Evolutionary conservation across 2,113 vertebrate genomes (phyloP), one percentile per base, ranked within the genome.

Genomic region (Ailurus styani): DNA sequence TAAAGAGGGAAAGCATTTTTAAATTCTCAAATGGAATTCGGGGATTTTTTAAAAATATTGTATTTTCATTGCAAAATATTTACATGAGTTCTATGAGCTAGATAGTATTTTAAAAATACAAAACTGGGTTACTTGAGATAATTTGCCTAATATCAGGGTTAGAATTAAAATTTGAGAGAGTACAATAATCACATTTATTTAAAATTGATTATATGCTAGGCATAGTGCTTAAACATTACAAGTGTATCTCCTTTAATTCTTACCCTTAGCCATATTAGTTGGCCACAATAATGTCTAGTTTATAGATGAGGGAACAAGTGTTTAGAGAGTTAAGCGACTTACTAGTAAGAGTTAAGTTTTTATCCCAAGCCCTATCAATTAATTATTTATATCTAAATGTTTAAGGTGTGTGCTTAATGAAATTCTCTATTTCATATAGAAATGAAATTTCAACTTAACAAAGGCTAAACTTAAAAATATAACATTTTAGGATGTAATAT

Each of bases 121-220:
- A 87, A 91, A n/a, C n/a, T 93, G 68, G 42, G 17, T 87, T 91
- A 93, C 90, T 87, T 87, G 29, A 47, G 13, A 10, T 95, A 95
- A 84, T 72, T 93, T 93, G 54, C 45, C 18, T 84, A 66, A 23
- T 78, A 55, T 95, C 23, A 95, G 73, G 66, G 13, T 90, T 95
- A 92, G 78, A 95, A 93, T 87, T 55, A 90, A 90, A 96, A 93
- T 66, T 88, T 81, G 75, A 96, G 54, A 55, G 47, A 54, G 13
- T 42, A 40, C 29, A 78, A 60, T 77, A 96, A 68, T 57, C 89
- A 83, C 78, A 77, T 77, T 96, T 96, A 95, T 85, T 95, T 96
- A 94, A 68, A 96, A 31, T 52, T 95, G 29, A 82, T 73, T 85
- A 85, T 62, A 52, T 68, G 21, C 25, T 37, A 91, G 34, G 17